Evolutionary conservation across 1,140 invertebrate species (phyloP).

Genomic region (Lamellibrachia luymesi): DNA sequence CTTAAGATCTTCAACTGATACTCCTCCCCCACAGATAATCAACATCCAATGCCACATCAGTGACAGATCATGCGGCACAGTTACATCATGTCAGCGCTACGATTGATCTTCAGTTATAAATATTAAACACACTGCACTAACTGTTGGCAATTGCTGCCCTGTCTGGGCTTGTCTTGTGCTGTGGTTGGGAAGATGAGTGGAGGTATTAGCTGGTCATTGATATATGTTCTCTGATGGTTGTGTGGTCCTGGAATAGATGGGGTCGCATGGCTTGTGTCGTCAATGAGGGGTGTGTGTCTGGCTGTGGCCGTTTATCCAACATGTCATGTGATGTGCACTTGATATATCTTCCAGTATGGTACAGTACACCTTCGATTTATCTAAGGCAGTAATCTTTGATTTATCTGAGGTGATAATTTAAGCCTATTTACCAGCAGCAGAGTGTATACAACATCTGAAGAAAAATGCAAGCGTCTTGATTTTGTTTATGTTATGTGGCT

Average conservation of each 20-base stretch:
- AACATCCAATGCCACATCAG: background rate
- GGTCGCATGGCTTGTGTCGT: background rate
- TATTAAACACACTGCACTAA: background rate
- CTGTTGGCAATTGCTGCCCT: background rate
- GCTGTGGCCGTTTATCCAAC: background rate
- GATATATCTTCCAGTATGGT: background rate
- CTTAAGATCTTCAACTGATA: background rate
- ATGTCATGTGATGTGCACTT: background rate
- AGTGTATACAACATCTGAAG: no score
- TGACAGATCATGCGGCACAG: background rate
- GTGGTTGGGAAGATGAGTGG: background rate
- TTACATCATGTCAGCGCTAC: background rate
- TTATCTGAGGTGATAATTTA: no score
- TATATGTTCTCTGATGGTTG: background rate
- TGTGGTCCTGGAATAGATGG: background rate
- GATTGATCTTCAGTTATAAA: background rate
- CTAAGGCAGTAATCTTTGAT: no score
- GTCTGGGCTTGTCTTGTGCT: background rate
- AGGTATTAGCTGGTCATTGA: background rate
- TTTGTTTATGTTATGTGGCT: no score
- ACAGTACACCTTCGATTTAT: background rate
- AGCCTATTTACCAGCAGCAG: no score
- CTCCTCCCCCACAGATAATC: background rate
- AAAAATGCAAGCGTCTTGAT: no score
- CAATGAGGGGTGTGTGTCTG: background rate